phyloP scores from a whole-genome alignment of 2,888 invertebrate species.

The Euzetes globulus region DNA sequence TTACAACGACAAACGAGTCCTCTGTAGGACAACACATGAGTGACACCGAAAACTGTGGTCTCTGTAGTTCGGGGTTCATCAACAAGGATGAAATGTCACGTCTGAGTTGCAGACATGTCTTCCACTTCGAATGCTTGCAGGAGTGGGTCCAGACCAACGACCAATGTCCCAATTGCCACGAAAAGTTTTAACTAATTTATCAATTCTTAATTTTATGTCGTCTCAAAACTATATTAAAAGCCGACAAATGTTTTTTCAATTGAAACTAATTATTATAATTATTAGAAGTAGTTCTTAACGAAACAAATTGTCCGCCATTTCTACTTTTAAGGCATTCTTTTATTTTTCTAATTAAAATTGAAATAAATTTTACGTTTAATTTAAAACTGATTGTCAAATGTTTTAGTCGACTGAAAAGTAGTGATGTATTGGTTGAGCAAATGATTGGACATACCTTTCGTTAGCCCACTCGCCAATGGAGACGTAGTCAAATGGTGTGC shows the following conservation, averaged over 20 bases:
- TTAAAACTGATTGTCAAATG: background rate
- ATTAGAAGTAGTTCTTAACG: too few relatives aligned
- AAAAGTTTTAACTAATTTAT: background rate
- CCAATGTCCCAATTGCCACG: background rate
- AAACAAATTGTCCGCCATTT: too few relatives aligned
- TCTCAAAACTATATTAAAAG: background rate
- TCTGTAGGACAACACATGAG: too few relatives aligned
- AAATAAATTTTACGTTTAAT: too few relatives aligned
- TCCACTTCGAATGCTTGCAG: background rate
- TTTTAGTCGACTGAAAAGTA: too few relatives aligned
- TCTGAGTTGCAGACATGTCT: background rate
- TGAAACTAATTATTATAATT: too few relatives aligned
- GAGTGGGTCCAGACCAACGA: background rate
- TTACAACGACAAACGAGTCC: background rate
- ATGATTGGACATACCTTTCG: slow-evolving; percentile 34
- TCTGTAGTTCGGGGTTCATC: too few relatives aligned
- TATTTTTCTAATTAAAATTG: too few relatives aligned
- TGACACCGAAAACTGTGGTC: too few relatives aligned
- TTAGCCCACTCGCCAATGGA: slow-evolving; percentile 56
- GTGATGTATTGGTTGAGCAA: background rate
- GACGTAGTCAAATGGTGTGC: slow-evolving; percentile 53
- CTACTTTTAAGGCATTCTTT: too few relatives aligned
- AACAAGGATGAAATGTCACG: background rate
- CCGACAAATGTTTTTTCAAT: too few relatives aligned
- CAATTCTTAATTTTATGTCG: background rate